phyloP scores from a whole-genome alignment of 2,797 vertebrate species.

The Notolabrus celidotus region DNA sequence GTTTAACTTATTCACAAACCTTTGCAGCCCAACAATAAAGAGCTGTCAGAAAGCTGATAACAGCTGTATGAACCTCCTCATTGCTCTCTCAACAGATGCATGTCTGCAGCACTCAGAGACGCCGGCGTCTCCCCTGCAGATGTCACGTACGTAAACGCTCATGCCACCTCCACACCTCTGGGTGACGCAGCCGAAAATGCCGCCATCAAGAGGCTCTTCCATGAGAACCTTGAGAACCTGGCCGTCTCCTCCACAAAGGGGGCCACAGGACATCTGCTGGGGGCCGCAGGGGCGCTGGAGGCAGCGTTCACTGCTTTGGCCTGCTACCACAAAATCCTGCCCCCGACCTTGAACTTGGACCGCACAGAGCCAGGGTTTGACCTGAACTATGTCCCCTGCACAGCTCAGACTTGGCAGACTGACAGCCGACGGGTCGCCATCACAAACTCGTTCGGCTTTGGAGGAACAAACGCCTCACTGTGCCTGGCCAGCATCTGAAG shows the following conservation, averaged over 20 bases:
- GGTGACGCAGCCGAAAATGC: conserved; percentile 96
- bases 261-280: conserved; percentile 95
- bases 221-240: conserved; percentile 74
- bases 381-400: conserved; percentile 93
- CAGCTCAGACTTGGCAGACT: conserved; percentile 88
- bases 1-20: too few relatives aligned
- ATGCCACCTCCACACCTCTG: conserved; percentile 95
- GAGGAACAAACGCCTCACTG: conserved; percentile 95
- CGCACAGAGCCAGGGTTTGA: conserved; percentile 91
- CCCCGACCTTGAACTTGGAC: conserved; percentile 95
- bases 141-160: conserved; percentile 93
- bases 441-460: conserved; percentile 97
- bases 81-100: conserved; percentile 85
- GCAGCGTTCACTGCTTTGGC: conserved; percentile 93
- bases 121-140: conserved; percentile 85
- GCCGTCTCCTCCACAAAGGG: conserved; percentile 96
- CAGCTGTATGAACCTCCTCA: too few relatives aligned
- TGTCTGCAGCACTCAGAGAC: conserved; percentile 92
- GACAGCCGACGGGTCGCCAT: conserved; percentile 86
- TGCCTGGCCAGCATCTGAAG: conserved; percentile 86
- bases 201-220: conserved; percentile 93
- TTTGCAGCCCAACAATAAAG: too few relatives aligned
- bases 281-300: conserved; percentile 94
- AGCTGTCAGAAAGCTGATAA: too few relatives aligned
- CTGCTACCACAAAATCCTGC: conserved; percentile 90